These are phyloP conservation scores for Patella depressa DNA, from an alignment of 2,888 invertebrate species.

Conservation along the genomic window DNA sequence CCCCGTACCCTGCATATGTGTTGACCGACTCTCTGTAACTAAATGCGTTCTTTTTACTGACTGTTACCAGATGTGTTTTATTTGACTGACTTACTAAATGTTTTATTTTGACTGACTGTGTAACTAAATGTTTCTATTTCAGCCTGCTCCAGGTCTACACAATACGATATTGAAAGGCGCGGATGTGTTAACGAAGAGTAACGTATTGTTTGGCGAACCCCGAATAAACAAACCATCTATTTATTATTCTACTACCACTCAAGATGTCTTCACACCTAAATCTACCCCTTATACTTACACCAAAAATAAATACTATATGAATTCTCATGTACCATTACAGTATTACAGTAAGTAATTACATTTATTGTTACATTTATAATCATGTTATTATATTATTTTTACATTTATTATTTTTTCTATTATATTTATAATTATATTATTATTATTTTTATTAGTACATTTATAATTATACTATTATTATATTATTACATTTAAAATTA, in stretches of 20 bases:
- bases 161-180: constrained; percentile 61
- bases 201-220: constrained; percentile 64
- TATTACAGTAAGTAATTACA: constrained; percentile 52
- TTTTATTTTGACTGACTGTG: no score
- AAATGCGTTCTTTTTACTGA: no score
- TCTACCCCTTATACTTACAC: constrained; percentile 55
- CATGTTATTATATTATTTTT: no score
- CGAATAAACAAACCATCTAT: constrained; percentile 35
- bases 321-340: constrained; percentile 60
- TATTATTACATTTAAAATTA: no score
- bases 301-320: constrained; percentile 46
- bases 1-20: no score
- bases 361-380: background rate
- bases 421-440: no score
- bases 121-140: constrained; percentile 21
- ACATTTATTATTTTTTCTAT: no score
- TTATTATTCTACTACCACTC: constrained; percentile 61
- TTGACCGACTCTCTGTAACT: no score
- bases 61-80: no score
- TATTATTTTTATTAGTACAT: no score
- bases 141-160: constrained; percentile 54
- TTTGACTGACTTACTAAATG: no score
- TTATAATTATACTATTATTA: no score
- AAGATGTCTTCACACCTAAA: constrained; percentile 48
- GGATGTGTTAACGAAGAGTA: constrained; percentile 60